These are phyloP conservation scores for Cosmia pyralina DNA, from an alignment of 2,888 invertebrate species.

Conservation along the genomic window DNA sequence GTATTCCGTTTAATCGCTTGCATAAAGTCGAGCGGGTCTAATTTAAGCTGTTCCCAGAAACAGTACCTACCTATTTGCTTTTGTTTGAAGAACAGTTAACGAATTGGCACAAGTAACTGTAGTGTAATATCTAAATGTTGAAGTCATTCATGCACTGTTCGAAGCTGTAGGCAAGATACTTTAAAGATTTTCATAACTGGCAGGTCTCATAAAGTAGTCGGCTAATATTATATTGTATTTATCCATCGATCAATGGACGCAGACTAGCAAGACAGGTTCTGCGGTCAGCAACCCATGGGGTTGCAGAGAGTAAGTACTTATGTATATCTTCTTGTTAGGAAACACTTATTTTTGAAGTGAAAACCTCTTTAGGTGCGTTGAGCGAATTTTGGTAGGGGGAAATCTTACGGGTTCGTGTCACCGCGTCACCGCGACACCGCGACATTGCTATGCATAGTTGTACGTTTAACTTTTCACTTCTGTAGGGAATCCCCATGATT, in stretches of 20 bases:
- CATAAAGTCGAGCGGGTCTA: slow-evolving; percentile 25
- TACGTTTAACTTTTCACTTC: too few species aligned
- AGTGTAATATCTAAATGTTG: slow-evolving; percentile 10
- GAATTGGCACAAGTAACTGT: slow-evolving; percentile 42
- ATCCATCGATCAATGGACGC: slow-evolving; percentile 25
- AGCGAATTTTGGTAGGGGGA: too few species aligned
- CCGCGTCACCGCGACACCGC: too few species aligned
- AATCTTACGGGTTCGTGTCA: too few species aligned
- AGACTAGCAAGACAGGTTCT: slow-evolving; percentile 26
- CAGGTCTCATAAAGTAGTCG: neutral
- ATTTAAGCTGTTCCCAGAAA: slow-evolving; percentile 47
- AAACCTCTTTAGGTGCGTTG: too few species aligned
- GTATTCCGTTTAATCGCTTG: neutral
- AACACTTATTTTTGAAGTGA: too few species aligned
- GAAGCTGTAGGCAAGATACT: neutral
- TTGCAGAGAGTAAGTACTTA: neutral
- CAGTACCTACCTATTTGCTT: slow-evolving; percentile 8
- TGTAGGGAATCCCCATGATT: too few species aligned
- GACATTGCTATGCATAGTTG: too few species aligned
- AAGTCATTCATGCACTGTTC: neutral
- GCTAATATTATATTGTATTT: slow-evolving; percentile 1
- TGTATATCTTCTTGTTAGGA: too few species aligned
- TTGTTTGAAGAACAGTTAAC: slow-evolving; percentile 19
- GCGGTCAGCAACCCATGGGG: slow-evolving; percentile 14
- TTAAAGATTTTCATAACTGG: slow-evolving; percentile 13